Evolutionary conservation across 1,140 invertebrate species (phyloP).

Genomic region (Octopus bimaculoides): DNA sequence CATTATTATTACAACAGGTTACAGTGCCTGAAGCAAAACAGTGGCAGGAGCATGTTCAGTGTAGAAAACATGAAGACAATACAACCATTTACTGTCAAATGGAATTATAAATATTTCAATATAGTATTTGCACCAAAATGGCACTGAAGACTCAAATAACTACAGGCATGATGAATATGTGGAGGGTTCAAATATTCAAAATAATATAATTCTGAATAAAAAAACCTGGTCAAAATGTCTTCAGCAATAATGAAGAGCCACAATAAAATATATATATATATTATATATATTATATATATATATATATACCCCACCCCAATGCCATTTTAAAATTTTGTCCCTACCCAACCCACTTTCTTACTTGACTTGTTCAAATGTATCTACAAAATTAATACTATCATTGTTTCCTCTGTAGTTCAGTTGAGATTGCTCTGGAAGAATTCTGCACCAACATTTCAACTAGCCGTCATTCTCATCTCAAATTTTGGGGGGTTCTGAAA

Average conservation of each 20-base stretch:
- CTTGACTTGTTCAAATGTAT: not conserved
- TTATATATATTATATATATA: too few species aligned
- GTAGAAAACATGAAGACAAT: not conserved
- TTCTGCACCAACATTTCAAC: not conserved
- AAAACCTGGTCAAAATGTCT: not conserved
- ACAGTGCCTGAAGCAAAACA: not conserved
- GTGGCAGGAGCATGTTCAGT: not conserved
- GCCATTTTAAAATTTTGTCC: too few species aligned
- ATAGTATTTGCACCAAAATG: not conserved
- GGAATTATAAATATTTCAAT: slow-evolving; percentile 10
- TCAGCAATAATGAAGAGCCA: not conserved
- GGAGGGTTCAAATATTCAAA: not conserved
- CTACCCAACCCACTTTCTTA: too few species aligned
- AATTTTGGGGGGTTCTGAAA: not conserved
- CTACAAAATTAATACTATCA: slow-evolving; percentile 1
- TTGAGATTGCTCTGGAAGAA: too few species aligned
- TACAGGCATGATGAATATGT: not conserved
- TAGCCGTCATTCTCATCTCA: not conserved
- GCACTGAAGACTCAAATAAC: not conserved
- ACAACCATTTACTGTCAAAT: slow-evolving; percentile 5
- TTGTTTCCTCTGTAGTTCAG: not conserved
- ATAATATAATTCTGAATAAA: slow-evolving; percentile 1
- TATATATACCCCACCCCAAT: too few species aligned
- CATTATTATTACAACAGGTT: not conserved
- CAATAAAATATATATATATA: too few species aligned